These are phyloP conservation scores for Hirtodrosophila trivittata DNA, from an alignment of 2,888 invertebrate genomes.

Conservation along the genomic window DNA sequence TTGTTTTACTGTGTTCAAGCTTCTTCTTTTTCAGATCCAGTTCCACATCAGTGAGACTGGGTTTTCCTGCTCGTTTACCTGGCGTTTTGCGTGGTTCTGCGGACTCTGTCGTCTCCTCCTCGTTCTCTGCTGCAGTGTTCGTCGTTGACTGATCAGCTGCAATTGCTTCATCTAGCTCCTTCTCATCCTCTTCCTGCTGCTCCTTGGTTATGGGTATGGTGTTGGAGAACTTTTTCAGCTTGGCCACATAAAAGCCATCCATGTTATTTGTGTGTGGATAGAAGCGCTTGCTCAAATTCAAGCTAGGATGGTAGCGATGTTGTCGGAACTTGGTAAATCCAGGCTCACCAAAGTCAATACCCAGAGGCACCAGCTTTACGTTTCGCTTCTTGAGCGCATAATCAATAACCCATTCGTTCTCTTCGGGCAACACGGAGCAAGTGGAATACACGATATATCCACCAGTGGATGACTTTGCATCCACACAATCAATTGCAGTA, in stretches of 20 bases:
- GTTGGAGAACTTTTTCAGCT: constrained; percentile 97
- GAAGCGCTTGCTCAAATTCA: constrained; percentile 94
- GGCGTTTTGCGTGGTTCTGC: constrained; percentile 58
- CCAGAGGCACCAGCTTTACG: constrained; percentile 96
- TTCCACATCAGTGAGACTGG: constrained; percentile 75
- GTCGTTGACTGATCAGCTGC: constrained; percentile 52
- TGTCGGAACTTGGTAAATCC: constrained; percentile 96
- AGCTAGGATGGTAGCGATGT: constrained; percentile 93
- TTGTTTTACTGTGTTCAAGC: constrained; percentile 73
- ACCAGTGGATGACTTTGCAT: constrained; percentile 95
- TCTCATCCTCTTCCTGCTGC: constrained; percentile 83
- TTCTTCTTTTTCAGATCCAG: constrained; percentile 81
- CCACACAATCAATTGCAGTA: constrained; percentile 98
- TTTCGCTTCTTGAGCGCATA: constrained; percentile 96
- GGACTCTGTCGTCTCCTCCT: constrained; percentile 53
- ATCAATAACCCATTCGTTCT: constrained; percentile 99
- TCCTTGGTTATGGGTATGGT: constrained; percentile 85
- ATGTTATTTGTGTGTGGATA: constrained; percentile 99
- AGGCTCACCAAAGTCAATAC: constrained; percentile 96
- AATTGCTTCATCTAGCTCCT: constrained; percentile 78
- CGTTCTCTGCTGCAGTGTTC: constrained; percentile 21
- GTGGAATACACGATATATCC: constrained; percentile 99
- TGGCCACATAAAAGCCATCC: constrained; percentile 99
- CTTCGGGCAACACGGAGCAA: constrained; percentile 98
- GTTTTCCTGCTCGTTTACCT: constrained; percentile 82